Percentiles rank a stretch among this genome's conserved stretches.
Conservation (phyloP, 2,888 invertebrate species). For the Dicranocentrus wangi region DNA sequence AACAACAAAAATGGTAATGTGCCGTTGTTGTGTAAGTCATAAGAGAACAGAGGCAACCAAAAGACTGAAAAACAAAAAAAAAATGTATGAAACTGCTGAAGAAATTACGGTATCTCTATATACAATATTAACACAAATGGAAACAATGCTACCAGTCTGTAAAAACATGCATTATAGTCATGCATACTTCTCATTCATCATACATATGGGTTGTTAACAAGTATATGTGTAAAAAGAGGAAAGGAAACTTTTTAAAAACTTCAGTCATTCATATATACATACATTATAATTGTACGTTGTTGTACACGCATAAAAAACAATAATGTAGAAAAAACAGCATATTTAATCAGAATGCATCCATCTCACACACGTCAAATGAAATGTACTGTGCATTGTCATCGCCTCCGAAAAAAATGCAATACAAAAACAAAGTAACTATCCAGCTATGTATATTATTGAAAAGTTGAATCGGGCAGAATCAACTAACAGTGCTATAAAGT, state of each 20-base stretch:
- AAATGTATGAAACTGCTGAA: constrained; percentile 62
- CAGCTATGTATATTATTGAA: not conserved
- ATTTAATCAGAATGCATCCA: constrained; percentile 4
- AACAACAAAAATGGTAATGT: constrained; percentile 54
- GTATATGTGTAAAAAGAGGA: constrained; percentile 33
- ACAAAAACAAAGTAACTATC: constrained; percentile 9
- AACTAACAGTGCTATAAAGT: too few relatives aligned
- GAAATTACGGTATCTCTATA: constrained; percentile 66
- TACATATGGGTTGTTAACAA: constrained; percentile 47
- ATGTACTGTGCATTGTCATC: constrained; percentile 14
- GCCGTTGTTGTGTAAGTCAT: constrained; percentile 64
- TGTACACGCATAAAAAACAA: constrained; percentile 31
- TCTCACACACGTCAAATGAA: constrained; percentile 1
- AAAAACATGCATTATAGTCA: constrained; percentile 37
- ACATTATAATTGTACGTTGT: too few relatives aligned
- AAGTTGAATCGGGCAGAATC: not conserved
- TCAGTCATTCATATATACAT: constrained; percentile 52
- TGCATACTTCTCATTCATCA: constrained; percentile 12
- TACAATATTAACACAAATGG: constrained; percentile 35
- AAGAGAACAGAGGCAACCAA: constrained; percentile 65
- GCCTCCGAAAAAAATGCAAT: constrained; percentile 4
- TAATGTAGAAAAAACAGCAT: constrained; percentile 34
- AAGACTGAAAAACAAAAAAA: constrained; percentile 59
- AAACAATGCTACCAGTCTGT: constrained; percentile 37
- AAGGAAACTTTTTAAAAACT: constrained; percentile 26